A percentile compares a stretch with the other conserved stretches of the same genome.
Conservation (phyloP, 2,888 invertebrate genomes). For the Papilio demoleus region DNA sequence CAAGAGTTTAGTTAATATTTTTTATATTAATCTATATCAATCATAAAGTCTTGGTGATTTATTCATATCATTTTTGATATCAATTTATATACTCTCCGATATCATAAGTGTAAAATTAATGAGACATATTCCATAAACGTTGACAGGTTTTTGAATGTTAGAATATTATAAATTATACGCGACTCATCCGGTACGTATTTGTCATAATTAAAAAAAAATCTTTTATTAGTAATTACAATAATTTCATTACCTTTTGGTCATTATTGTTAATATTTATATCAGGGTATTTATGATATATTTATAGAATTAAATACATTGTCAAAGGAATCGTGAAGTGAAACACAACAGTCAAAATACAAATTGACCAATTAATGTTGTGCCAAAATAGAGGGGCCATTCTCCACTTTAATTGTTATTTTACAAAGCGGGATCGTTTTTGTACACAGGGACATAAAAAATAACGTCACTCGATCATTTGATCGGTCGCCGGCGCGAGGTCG, state of each 20-base stretch:
- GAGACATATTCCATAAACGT: neutral
- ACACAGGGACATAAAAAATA: constrained; percentile 26
- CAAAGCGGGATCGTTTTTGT: constrained; percentile 23
- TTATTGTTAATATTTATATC: neutral
- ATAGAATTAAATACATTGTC: no score
- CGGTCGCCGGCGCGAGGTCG: constrained; percentile 49
- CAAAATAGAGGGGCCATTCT: neutral
- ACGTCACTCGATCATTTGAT: constrained; percentile 35
- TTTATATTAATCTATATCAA: no score
- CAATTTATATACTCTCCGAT: neutral
- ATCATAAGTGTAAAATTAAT: neutral
- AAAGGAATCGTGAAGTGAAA: neutral
- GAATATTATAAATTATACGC: neutral
- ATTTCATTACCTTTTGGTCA: neutral
- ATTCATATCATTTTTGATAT: neutral
- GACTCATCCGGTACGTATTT: neutral
- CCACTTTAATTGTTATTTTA: neutral
- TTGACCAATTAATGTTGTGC: constrained; percentile 15
- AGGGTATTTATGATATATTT: neutral
- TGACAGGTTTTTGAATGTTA: neutral
- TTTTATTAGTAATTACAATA: no score
- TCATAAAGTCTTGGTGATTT: no score
- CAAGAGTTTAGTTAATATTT: neutral
- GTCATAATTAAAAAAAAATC: no score
- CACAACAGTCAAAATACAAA: neutral